Evolutionary conservation across 1,140 invertebrate genomes (phyloP), one percentile per base, ranked within the genome.

Genomic region (Anastatus disparis): DNA sequence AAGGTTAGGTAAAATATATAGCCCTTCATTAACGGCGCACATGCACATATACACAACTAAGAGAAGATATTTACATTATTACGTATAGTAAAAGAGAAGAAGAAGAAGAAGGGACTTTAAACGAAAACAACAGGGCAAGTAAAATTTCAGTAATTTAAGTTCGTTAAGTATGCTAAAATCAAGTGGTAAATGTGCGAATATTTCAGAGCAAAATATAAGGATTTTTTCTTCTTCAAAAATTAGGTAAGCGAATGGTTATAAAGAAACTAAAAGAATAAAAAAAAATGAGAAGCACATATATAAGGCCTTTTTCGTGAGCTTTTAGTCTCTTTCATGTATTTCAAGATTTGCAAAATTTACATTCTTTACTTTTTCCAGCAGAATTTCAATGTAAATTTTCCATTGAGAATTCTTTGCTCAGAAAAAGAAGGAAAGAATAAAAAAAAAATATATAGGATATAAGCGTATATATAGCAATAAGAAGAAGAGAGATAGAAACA

Each of bases 131-230:
- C 64, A 58, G 35, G n/a, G 6, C 52, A 35, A 58, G 42, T 46
- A 38, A 61, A 62, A 62, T 62, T n/a, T 52, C 8, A 20, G 44
- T 62, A 52, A 70, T 62, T 70, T 62, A 62, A 52, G 31, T 62
- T 70, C 56, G 56, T 70, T 55, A 70, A 62, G 58, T 62, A 62
- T 70, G 67, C 56, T 62, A 70, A 70, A 70, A 62, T 62, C 31
- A 15, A 40, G 61, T 40, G 42, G n/a, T n/a, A n/a, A n/a, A n/a
- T n/a, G n/a, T n/a, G 24, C 29, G 20, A 42, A 42, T 42, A 20
- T 40, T 58, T 40, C 9, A 58, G 38, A 58, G n/a, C n/a, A n/a
- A 22, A 3, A 35, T 20, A 26, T 42, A 35, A 35, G 31, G 31
- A 35, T 35, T 10, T n/a, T n/a, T n/a, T n/a, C n/a, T n/a, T n/a